These are phyloP conservation scores for Macquaria australasica DNA, from an alignment of 2,113 vertebrate species.

Conservation along the genomic window DNA sequence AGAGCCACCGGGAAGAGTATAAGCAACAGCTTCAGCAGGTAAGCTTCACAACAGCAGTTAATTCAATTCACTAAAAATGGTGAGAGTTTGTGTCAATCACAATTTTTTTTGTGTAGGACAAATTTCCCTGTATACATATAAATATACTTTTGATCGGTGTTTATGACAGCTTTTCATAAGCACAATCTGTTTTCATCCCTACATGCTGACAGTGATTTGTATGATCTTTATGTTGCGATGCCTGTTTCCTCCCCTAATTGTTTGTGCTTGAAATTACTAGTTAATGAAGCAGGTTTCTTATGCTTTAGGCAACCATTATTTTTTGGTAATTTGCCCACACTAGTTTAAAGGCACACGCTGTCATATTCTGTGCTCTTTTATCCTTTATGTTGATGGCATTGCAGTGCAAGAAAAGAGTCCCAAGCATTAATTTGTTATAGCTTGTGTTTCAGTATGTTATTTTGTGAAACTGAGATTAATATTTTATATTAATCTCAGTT, in stretches of 20 bases:
- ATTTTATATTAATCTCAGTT: no score
- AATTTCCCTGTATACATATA: background rate
- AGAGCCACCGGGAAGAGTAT: conserved; percentile 86
- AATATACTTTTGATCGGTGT: background rate
- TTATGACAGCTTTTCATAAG: background rate
- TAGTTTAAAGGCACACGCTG: background rate
- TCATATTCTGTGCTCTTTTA: background rate
- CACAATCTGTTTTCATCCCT: background rate
- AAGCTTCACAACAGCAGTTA: background rate
- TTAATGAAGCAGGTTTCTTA: background rate
- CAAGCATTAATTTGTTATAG: background rate
- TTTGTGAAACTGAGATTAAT: background rate
- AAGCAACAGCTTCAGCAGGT: conserved; percentile 88
- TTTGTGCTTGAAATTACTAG: background rate
- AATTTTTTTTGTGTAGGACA: no score
- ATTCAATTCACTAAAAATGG: background rate
- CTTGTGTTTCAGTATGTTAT: background rate
- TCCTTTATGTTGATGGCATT: background rate
- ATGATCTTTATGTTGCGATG: background rate
- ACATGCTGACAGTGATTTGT: background rate
- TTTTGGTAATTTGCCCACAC: background rate
- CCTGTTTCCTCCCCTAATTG: background rate
- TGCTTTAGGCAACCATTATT: background rate
- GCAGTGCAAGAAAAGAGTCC: background rate
- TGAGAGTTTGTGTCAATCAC: background rate